Evolutionary conservation across 2,113 vertebrate genomes (phyloP).

Genomic region (Oryzias celebensis): DNA sequence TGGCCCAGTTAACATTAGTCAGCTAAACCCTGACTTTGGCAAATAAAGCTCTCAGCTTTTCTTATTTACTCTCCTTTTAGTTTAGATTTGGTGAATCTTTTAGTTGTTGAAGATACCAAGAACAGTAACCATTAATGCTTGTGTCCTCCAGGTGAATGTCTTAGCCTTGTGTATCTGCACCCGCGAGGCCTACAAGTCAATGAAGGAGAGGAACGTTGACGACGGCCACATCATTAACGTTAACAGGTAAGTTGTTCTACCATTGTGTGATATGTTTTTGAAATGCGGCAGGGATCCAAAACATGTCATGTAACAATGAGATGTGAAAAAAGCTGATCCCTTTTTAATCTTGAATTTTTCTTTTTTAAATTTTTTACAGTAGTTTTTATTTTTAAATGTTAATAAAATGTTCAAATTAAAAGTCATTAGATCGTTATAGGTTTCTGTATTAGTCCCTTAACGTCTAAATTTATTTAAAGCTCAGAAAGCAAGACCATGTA

Average conservation of each 20-base stretch:
- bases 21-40: background rate
- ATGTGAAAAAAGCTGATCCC: no score
- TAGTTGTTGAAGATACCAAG: background rate
- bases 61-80: background rate
- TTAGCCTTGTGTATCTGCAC: conserved; percentile 94
- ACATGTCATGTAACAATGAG: no score
- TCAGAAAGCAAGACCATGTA: no score
- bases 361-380: no score
- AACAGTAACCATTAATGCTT: background rate
- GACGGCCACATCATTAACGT: conserved; percentile 98
- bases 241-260: conserved; percentile 81
- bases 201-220: conserved; percentile 90
- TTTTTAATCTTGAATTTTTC: no score
- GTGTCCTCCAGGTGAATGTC: conserved; percentile 85
- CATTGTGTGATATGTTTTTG: no score
- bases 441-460: no score
- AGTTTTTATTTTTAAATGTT: no score
- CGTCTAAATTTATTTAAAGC: no score
- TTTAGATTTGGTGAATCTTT: background rate
- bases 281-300: no score
- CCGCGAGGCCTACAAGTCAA: conserved; percentile 91
- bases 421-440: no score
- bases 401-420: no score
- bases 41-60: background rate
- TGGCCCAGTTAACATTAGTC: conserved; percentile 23